Conservation (phyloP, 2,113 vertebrate genomes). For the Ivindomyrus marchei region DNA sequence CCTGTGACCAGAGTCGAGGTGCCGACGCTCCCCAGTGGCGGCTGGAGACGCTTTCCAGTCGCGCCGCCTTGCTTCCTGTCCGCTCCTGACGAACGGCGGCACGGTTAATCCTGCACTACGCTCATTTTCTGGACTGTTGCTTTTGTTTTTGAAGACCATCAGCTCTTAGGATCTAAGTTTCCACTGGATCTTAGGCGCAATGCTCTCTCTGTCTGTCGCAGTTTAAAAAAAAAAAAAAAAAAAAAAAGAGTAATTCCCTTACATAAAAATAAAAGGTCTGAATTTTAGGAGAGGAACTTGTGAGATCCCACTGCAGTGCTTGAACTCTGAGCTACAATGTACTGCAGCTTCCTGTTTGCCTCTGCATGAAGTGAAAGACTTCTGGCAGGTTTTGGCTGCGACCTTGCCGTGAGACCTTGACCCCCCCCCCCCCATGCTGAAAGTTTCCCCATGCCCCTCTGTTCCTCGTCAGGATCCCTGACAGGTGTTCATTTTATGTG, state of each 20-base stretch:
- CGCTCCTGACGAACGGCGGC: neutral
- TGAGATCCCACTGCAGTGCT: neutral
- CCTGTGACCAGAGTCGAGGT: neutral
- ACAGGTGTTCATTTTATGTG: conserved; percentile 28
- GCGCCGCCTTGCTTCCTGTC: neutral
- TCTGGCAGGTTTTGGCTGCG: conserved; percentile 6
- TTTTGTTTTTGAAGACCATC: neutral
- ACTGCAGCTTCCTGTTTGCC: neutral
- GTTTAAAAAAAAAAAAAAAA: neutral
- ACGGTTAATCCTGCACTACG: neutral
- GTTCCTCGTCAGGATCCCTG: conserved; percentile 30
- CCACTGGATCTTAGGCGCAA: neutral
- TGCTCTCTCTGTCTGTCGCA: neutral
- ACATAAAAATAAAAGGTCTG: neutral
- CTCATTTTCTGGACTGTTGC: neutral
- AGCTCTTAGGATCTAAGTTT: neutral
- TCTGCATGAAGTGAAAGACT: neutral
- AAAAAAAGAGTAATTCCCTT: neutral
- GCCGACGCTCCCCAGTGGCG: neutral
- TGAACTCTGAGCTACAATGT: neutral
- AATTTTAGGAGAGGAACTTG: neutral
- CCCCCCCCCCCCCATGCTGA: neutral
- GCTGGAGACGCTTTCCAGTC: neutral
- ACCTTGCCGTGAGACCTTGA: conserved; percentile 17
- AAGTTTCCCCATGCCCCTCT: conserved; percentile 6